A percentile compares a stretch with the other conserved stretches of the same genome.
phyloP scores from a whole-genome alignment of 2,888 invertebrate genomes.

The Callyntrura guangdongensis region DNA sequence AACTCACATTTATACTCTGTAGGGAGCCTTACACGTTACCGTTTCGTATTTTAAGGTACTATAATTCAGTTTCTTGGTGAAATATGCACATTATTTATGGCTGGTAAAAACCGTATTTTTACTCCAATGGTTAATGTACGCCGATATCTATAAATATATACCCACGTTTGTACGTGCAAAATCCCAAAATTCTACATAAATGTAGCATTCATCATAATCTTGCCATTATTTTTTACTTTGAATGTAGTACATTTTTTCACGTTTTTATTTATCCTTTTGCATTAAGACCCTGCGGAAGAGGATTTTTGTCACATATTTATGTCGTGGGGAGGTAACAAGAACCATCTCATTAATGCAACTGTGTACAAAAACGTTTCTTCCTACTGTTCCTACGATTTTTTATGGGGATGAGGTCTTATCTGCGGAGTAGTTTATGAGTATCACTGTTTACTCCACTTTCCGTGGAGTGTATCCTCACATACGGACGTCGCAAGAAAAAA shows the following conservation, averaged over 20 bases:
- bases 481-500: not conserved
- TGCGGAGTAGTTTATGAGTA: not conserved
- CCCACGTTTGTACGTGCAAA: not conserved
- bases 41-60: not conserved
- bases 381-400: not conserved
- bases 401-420: slow-evolving; percentile 11
- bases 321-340: not conserved
- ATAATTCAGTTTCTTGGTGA: not conserved
- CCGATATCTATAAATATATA: too few relatives aligned
- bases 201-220: not conserved
- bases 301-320: not conserved
- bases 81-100: slow-evolving; percentile 46
- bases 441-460: slow-evolving; percentile 16
- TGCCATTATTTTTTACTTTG: not conserved
- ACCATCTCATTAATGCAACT: slow-evolving; percentile 62
- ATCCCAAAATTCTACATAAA: not conserved
- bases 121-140: not conserved
- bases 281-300: not conserved
- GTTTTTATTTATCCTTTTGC: not conserved
- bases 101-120: slow-evolving; percentile 28
- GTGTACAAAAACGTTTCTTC: not conserved
- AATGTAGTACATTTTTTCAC: not conserved
- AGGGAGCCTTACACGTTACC: slow-evolving; percentile 35
- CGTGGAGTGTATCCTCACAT: not conserved
- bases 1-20: not conserved